Evolutionary conservation across 2,797 vertebrate species (phyloP).

Genomic region (Macroramphosus scolopax): DNA sequence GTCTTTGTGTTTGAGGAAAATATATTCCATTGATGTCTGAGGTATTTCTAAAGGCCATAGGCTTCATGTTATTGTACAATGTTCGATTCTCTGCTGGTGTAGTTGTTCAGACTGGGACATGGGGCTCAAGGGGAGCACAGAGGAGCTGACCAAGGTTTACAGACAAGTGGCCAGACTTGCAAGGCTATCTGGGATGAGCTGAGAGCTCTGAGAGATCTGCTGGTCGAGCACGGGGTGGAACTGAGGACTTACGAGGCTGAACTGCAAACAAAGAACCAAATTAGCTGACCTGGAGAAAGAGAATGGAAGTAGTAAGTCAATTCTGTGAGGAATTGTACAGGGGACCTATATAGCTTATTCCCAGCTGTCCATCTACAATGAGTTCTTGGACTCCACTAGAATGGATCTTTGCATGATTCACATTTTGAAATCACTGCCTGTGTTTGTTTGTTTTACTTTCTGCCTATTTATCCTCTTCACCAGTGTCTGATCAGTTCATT

Average conservation of each 20-base stretch:
- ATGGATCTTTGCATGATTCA: neutral
- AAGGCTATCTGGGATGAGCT: slow-evolving; percentile 13
- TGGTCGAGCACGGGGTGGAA: slow-evolving; percentile 13
- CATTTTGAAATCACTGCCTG: neutral
- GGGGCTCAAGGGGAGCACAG: slow-evolving; percentile 2
- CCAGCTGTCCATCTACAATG: too few relatives aligned
- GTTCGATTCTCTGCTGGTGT: slow-evolving; percentile 20
- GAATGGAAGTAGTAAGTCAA: neutral
- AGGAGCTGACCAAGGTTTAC: slow-evolving; percentile 15
- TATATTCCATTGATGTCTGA: too few relatives aligned
- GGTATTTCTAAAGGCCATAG: neutral
- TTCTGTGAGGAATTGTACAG: neutral
- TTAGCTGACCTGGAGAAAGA: slow-evolving; percentile 1
- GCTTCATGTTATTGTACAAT: neutral
- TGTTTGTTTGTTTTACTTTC: too few relatives aligned
- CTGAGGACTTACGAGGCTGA: too few relatives aligned
- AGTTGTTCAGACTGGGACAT: slow-evolving; percentile 15
- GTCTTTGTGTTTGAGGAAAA: too few relatives aligned
- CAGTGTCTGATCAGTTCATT: too few relatives aligned
- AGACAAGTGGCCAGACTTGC: slow-evolving; percentile 1
- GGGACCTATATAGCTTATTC: too few relatives aligned
- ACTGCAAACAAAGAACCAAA: slow-evolving; percentile 11
- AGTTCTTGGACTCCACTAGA: neutral
- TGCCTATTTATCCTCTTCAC: too few relatives aligned
- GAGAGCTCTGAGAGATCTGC: slow-evolving; percentile 23